Base-by-base conservation (phyloP, 2,888 invertebrate species). In the Polydesmus complanatus region DNA sequence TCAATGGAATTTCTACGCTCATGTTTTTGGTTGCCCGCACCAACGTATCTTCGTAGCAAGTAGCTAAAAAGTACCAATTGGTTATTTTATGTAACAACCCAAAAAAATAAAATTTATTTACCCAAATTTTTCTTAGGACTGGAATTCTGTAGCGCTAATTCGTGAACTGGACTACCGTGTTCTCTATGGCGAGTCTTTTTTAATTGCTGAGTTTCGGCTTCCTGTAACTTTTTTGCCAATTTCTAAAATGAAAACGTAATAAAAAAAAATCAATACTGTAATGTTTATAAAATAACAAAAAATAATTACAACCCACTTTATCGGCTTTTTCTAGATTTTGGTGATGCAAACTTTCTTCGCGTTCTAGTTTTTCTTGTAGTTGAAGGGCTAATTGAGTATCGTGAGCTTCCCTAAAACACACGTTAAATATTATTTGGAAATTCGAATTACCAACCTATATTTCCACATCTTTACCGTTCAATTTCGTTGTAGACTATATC, bases 351-450 rank as follows among this genome's bases (percentile, higher is more conserved):
- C 70, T 68, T 54, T 74, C 69, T 64, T 72, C 68, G 56, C 68
- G 63, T 62, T 74, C 68, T 37, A 73, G 71, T 67, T 81, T 81
- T 63, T 83, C 79, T 37, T 86, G 85, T 60, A 85, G 75, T 69
- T 82, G 78, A 68, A 80, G 79, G 27, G 86, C 86, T 47, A 84
- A 75, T 65, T 78, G 73, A 56, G 81, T 82, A 72, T 86, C 86
- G 64, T 80, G 76, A 68, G 83, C 81, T 73, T 85, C 85, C 69
- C 83, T 83, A 67, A 37, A 37, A 37, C 5, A 37, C 14, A 8
- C 37, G 5, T 14, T 8, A 37, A 37, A 37, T 37, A 8, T 8
- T 8, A 37, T 37, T 37, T 37, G 37, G 5, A 14, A 37, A n/a
- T n/a, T n/a, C n/a, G n/a, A n/a, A n/a, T n/a, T n/a, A n/a, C n/a